phyloP scores from a whole-genome alignment of 2,888 invertebrate species.

The Acanthosepion esculentum region DNA sequence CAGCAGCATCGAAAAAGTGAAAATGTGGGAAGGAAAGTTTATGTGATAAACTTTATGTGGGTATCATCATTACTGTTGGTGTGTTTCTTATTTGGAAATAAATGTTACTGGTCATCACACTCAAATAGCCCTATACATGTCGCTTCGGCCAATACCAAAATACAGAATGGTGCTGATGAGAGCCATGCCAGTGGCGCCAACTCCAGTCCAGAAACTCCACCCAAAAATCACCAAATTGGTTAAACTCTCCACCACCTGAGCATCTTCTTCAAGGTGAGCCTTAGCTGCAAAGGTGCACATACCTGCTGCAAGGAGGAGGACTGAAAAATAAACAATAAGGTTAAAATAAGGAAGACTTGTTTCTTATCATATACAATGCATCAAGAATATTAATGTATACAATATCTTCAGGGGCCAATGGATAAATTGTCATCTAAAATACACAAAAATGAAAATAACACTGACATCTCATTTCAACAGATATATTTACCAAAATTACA shows the following conservation, averaged over 20 bases:
- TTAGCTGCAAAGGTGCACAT: conserved; percentile 68
- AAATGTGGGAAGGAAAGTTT: neutral
- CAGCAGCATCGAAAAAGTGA: neutral
- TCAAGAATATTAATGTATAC: too few relatives aligned
- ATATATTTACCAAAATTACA: too few relatives aligned
- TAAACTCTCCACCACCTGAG: conserved; percentile 53
- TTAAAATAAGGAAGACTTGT: too few relatives aligned
- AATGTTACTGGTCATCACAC: neutral
- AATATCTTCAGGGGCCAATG: too few relatives aligned
- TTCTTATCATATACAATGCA: too few relatives aligned
- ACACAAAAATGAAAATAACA: too few relatives aligned
- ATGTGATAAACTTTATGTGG: neutral
- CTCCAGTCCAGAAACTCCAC: conserved; percentile 70
- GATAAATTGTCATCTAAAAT: too few relatives aligned
- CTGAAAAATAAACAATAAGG: conserved; percentile 55
- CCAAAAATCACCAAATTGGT: conserved; percentile 58
- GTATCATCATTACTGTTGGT: neutral
- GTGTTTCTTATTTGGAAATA: neutral
- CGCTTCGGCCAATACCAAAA: conserved; percentile 65
- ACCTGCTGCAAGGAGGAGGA: conserved; percentile 64
- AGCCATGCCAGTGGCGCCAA: conserved; percentile 63
- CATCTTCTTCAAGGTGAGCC: conserved; percentile 61
- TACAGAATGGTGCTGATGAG: conserved; percentile 66
- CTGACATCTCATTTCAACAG: too few relatives aligned
- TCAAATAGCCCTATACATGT: conserved; percentile 52